Evolutionary conservation across 2,797 vertebrate species (phyloP).

Genomic region (Podarcis siculus): DNA sequence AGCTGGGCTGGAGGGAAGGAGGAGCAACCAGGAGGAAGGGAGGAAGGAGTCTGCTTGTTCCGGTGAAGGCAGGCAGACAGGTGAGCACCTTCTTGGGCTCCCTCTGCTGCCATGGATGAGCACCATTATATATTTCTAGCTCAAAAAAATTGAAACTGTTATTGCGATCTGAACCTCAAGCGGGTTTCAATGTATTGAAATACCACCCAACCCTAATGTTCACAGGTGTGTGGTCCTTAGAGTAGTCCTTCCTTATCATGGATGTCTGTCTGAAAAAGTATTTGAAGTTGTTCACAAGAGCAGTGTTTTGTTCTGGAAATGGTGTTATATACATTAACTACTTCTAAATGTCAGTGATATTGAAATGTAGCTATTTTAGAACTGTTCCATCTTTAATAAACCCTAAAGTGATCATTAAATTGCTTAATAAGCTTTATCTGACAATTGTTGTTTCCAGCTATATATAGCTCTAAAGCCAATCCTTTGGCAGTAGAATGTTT

Average conservation of each 20-base stretch:
- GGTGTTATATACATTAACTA: background rate
- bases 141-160: too few species aligned
- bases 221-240: too few species aligned
- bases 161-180: too few species aligned
- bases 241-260: background rate
- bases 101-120: too few species aligned
- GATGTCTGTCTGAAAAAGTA: background rate
- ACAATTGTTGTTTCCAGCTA: constrained; percentile 57
- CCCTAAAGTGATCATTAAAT: constrained; percentile 60
- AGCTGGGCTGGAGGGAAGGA: background rate
- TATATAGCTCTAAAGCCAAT: constrained; percentile 69
- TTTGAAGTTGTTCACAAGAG: background rate
- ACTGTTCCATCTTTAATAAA: constrained; percentile 58
- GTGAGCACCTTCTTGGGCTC: too few species aligned
- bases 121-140: too few species aligned
- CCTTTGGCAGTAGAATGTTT: constrained; percentile 54
- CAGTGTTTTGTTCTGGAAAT: background rate
- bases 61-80: too few species aligned
- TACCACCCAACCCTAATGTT: too few species aligned
- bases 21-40: background rate
- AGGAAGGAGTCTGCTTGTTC: too few species aligned
- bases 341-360: constrained; percentile 21
- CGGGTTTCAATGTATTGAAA: too few species aligned
- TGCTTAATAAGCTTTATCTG: constrained; percentile 67
- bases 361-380: constrained; percentile 50